These are phyloP conservation scores for Melanerpes aurifrons DNA, from an alignment of 2,113 vertebrate genomes.

Conservation along the genomic window DNA sequence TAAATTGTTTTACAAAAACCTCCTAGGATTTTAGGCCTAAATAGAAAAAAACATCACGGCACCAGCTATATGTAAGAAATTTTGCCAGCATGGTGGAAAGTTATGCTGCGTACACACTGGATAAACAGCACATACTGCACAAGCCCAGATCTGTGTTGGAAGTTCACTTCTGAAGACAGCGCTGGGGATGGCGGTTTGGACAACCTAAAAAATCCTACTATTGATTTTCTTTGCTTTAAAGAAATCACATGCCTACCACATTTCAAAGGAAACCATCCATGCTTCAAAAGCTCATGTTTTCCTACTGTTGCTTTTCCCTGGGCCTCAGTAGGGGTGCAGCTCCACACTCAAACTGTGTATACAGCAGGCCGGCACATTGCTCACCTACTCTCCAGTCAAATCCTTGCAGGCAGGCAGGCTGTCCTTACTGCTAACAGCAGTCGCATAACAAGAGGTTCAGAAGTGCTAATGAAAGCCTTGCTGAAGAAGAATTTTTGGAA, in stretches of 20 bases:
- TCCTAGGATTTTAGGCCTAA: not conserved
- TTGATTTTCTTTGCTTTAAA: constrained; percentile 34
- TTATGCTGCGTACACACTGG: not conserved
- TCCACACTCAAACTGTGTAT: not conserved
- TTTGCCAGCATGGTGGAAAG: not conserved
- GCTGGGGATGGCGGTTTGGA: not conserved
- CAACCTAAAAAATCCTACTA: not conserved
- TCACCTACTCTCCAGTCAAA: not conserved
- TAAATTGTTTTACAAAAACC: not conserved
- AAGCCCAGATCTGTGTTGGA: not conserved
- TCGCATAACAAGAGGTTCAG: not conserved
- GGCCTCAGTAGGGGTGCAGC: constrained; percentile 35
- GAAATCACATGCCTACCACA: constrained; percentile 22
- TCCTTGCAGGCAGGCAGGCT: not conserved
- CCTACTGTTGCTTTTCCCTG: constrained; percentile 14
- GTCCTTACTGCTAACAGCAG: not conserved
- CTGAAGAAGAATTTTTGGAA: not conserved
- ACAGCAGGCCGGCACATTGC: constrained; percentile 12
- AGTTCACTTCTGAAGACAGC: not conserved
- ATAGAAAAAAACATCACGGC: not conserved
- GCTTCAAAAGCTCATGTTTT: constrained; percentile 26
- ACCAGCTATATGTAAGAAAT: not conserved
- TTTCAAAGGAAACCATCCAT: constrained; percentile 22
- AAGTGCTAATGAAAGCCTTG: not conserved
- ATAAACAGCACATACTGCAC: not conserved